These are phyloP conservation scores for Muscidifurax raptorellus DNA, from an alignment of 1,140 invertebrate species.

Conservation along the genomic window DNA sequence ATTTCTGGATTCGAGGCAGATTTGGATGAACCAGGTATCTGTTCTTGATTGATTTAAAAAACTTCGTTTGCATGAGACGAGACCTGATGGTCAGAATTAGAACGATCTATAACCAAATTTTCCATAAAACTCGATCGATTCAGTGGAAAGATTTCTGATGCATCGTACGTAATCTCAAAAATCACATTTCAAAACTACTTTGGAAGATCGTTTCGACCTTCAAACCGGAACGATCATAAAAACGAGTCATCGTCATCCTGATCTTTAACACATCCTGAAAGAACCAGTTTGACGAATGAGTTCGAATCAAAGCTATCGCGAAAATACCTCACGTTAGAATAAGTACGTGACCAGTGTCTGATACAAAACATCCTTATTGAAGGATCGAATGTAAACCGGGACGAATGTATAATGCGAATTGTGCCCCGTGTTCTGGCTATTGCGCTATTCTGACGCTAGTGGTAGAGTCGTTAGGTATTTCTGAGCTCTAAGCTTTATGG, in stretches of 20 bases:
- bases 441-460: neutral
- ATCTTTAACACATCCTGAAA: neutral
- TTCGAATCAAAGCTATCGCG: neutral
- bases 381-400: conserved; percentile 1
- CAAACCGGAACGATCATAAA: neutral
- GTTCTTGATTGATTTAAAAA: neutral
- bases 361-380: conserved; percentile 32
- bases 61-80: no score
- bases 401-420: neutral
- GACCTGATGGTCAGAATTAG: no score
- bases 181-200: no score
- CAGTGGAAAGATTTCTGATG: neutral
- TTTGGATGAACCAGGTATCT: neutral
- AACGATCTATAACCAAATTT: neutral
- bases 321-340: conserved; percentile 3
- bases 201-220: neutral
- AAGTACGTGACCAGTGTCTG: conserved; percentile 26
- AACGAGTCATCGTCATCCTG: no score
- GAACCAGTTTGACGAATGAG: neutral
- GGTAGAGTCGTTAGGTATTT: neutral
- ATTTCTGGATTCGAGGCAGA: neutral
- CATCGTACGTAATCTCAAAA: no score
- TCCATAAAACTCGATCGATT: neutral
- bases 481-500: neutral
- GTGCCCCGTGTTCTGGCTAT: neutral